Conservation (phyloP, 2,888 invertebrate genomes). For the Leptinotarsa peninsularis region DNA sequence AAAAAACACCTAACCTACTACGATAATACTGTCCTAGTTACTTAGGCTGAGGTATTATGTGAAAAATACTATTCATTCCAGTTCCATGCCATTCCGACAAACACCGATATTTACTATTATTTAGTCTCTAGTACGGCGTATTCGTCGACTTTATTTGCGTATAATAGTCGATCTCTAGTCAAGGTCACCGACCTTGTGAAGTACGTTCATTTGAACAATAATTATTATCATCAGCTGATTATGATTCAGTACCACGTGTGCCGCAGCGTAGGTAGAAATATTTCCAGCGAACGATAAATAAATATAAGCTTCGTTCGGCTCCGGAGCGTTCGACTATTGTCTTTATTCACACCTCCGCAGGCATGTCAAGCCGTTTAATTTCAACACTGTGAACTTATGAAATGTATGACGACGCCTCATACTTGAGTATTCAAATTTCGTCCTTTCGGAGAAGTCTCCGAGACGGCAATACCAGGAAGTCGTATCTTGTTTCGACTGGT, state of each 20-base stretch:
- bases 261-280: conserved; percentile 13
- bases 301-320: not conserved
- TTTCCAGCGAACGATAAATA: conserved; percentile 10
- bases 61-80: no score
- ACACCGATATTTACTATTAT: conserved; percentile 21
- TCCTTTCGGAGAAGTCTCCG: conserved; percentile 5
- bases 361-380: not conserved
- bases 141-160: conserved; percentile 24
- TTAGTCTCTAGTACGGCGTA: conserved; percentile 21
- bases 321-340: conserved; percentile 5
- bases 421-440: conserved; percentile 10
- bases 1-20: no score
- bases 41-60: no score
- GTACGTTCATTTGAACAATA: conserved; percentile 40
- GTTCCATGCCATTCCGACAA: conserved; percentile 4
- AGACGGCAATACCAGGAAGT: not conserved
- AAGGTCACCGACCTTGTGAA: conserved; percentile 46
- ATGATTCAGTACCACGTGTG: conserved; percentile 36
- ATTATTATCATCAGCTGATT: conserved; percentile 40
- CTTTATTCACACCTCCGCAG: not conserved
- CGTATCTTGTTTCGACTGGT: conserved; percentile 4
- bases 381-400: not conserved
- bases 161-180: conserved; percentile 37
- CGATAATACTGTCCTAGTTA: no score
- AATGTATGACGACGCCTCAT: conserved; percentile 3